phyloP scores from a whole-genome alignment of 1,140 invertebrate species.

The Spodoptera litura region DNA sequence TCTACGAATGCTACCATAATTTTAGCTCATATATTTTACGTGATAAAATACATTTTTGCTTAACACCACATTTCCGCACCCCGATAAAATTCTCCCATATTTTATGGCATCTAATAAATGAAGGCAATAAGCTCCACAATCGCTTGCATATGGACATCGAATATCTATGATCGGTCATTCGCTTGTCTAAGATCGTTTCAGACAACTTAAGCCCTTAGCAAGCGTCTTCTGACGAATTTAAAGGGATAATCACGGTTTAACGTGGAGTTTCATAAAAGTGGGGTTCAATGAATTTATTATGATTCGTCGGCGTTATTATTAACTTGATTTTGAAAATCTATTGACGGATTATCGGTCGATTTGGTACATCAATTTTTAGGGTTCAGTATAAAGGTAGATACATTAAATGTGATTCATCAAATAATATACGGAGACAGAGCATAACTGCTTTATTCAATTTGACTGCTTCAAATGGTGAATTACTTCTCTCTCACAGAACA shows the following conservation, averaged over 20 bases:
- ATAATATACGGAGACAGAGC: too few species aligned
- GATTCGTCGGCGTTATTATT: not conserved
- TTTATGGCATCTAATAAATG: slow-evolving; percentile 3
- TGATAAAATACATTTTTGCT: too few species aligned
- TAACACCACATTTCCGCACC: too few species aligned
- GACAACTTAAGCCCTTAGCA: not conserved
- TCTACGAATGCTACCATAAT: too few species aligned
- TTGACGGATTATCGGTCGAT: too few species aligned
- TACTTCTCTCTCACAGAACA: too few species aligned
- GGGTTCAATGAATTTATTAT: slow-evolving; percentile 4
- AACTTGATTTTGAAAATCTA: not conserved
- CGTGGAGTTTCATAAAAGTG: not conserved
- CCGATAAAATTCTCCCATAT: not conserved
- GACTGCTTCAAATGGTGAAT: too few species aligned
- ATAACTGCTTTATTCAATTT: too few species aligned
- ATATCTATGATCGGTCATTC: slow-evolving; percentile 9
- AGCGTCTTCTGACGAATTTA: slow-evolving; percentile 17
- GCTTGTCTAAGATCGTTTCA: not conserved
- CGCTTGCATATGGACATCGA: not conserved
- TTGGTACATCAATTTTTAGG: too few species aligned
- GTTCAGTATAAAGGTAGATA: too few species aligned
- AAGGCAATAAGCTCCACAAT: not conserved
- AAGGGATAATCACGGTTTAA: slow-evolving; percentile 1
- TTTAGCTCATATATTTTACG: too few species aligned
- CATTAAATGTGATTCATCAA: too few species aligned